Base-by-base conservation (phyloP, 2,113 vertebrate genomes). In the Sarotherodon lohbergeri region DNA sequence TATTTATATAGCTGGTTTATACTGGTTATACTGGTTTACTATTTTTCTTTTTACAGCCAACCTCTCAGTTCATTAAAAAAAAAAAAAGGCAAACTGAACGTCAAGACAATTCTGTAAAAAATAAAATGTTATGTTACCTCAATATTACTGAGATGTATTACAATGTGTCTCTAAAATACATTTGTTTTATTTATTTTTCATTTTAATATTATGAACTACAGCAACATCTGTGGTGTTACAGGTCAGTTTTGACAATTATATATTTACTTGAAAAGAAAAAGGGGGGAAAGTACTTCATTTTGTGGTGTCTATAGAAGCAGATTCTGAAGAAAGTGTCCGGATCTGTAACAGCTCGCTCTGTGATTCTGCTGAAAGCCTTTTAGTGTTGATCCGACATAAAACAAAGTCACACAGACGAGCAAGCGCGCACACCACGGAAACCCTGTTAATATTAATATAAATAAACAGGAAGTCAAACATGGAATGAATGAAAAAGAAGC, bases 1-100 rank as follows among this genome's bases (percentile, higher is more conserved):
- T 61, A 34, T 34, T 61, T 61, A 61, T 61, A 10, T 61, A 63
- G 59, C 57, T 61, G 29, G 29, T 61, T 59, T 61, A 61, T 61
- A 61, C 57, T 32, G 27, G 57, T 61, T 61, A 32, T 61, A 61
- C 0, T 32, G 16, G 29, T 61, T 61, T 6, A 61, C 29, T 34
- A 2, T 61, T 61, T 61, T 34, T 34, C 1, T 36, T 63, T 63
- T 11, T 36, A 63, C 29, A 34, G 32, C 32, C 5, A 34, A 34
- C 32, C 32, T 34, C 32, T 29, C 29, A 29, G 29, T 29, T 29
- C 32, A 63, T 34, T 57, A 9, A 34, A 63, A 63, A 61, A 5
- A 61, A 34, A 34, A 9, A 34, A 3, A 34, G 29, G 29, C 34
- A 57, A 57, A 57, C 24, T 57, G 24, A 57, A 57, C 56, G 14